Evolutionary conservation across 2,113 vertebrate species (phyloP).

Genomic region (Myiagra hebetior): DNA sequence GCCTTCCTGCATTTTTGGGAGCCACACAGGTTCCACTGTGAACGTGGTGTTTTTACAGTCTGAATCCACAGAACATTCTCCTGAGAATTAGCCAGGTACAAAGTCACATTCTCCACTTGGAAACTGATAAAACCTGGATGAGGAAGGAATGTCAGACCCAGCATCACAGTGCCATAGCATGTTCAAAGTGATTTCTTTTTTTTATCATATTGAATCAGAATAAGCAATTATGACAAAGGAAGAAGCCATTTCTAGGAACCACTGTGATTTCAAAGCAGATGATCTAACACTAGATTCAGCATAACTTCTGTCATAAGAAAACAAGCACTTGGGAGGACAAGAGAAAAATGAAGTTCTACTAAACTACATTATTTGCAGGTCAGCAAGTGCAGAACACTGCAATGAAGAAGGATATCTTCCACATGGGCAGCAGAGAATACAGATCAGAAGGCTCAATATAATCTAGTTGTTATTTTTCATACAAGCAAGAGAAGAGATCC

Average conservation of each 20-base stretch:
- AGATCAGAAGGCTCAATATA: neutral
- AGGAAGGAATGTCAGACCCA: neutral
- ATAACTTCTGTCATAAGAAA: neutral
- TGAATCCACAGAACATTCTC: neutral
- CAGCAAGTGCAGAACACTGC: neutral
- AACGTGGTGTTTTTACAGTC: accelerated
- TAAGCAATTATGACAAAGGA: neutral
- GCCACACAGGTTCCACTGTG: neutral
- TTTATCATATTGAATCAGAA: neutral
- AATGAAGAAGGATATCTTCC: neutral
- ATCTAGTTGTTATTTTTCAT: neutral
- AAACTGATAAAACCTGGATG: neutral
- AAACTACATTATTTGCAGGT: neutral
- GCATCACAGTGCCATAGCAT: neutral
- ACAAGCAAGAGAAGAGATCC: neutral
- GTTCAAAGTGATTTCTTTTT: neutral
- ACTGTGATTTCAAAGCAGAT: neutral
- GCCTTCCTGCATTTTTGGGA: neutral
- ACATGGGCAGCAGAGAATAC: neutral
- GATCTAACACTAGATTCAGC: neutral
- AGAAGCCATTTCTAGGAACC: neutral
- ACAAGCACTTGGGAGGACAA: neutral
- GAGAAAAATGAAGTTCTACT: neutral
- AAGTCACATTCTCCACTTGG: neutral
- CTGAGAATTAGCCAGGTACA: neutral